These are phyloP conservation scores for Periphyllus acericola DNA, from an alignment of 2,888 invertebrate genomes.

Conservation along the genomic window DNA sequence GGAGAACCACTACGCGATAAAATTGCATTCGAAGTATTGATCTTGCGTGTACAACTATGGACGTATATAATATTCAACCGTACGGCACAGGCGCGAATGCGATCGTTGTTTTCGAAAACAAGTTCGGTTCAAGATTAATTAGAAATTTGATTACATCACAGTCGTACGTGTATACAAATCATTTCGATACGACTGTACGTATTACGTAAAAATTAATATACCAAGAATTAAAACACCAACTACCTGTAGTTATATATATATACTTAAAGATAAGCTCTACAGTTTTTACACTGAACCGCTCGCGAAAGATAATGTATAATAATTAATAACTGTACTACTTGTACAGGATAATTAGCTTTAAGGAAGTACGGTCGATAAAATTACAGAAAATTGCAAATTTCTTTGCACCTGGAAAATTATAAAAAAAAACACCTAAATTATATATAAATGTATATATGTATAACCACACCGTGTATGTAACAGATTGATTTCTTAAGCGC, in stretches of 20 bases:
- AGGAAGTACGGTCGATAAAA: no score
- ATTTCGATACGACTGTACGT: not conserved
- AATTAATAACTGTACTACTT: no score
- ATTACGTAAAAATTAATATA: not conserved
- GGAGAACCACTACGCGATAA: constrained; percentile 37
- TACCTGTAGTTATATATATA: not conserved
- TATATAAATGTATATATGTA: no score
- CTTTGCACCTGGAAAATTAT: no score
- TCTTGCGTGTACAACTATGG: not conserved
- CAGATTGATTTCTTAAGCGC: no score
- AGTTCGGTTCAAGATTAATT: constrained; percentile 30
- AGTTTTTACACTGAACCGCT: not conserved
- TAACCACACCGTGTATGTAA: no score
- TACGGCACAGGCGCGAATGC: not conserved
- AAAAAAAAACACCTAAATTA: no score
- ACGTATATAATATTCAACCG: not conserved
- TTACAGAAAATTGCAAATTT: no score
- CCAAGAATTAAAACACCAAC: constrained; percentile 37
- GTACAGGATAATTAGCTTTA: not conserved
- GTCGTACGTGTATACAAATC: not conserved
- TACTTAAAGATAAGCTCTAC: constrained; percentile 18
- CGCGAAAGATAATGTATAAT: not conserved
- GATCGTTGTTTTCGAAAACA: not conserved
- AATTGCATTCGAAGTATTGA: constrained; percentile 48
- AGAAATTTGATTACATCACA: constrained; percentile 44